These are phyloP conservation scores for Hemibagrus wyckioides DNA, from an alignment of 2,113 vertebrate species.

Conservation along the genomic window DNA sequence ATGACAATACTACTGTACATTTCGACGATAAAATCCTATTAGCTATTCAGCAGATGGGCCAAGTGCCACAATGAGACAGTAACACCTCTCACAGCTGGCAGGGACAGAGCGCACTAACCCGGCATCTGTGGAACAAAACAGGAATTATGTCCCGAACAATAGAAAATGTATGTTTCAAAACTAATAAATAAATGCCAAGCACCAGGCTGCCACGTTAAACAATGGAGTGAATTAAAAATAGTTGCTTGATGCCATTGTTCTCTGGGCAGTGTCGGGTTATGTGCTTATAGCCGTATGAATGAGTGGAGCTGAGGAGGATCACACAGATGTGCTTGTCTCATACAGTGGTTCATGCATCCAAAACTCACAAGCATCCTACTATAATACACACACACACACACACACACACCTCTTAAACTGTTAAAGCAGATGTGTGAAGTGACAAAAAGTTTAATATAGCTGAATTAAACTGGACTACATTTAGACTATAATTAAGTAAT, in stretches of 20 bases:
- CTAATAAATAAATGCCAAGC: slow-evolving; percentile 62
- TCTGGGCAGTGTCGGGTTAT: slow-evolving; percentile 48
- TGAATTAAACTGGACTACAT: background rate
- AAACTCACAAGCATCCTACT: slow-evolving; percentile 14
- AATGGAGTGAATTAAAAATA: slow-evolving; percentile 56
- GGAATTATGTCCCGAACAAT: slow-evolving; percentile 57
- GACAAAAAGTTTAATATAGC: background rate
- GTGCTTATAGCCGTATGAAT: slow-evolving; percentile 53
- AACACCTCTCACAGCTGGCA: slow-evolving; percentile 72
- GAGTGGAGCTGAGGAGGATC: slow-evolving; percentile 26
- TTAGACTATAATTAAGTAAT: background rate
- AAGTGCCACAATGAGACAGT: slow-evolving; percentile 61
- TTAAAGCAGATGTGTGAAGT: background rate
- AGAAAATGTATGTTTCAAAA: slow-evolving; percentile 63
- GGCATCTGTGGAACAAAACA: slow-evolving; percentile 64
- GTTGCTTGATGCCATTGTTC: slow-evolving; percentile 62
- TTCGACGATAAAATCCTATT: slow-evolving; percentile 77
- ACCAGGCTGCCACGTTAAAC: slow-evolving; percentile 49
- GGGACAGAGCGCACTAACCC: slow-evolving; percentile 61
- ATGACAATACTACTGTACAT: slow-evolving; percentile 68
- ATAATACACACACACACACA: slow-evolving; percentile 12
- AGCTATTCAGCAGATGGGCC: slow-evolving; percentile 74
- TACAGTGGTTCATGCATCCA: slow-evolving; percentile 43
- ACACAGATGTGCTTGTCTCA: slow-evolving; percentile 53
- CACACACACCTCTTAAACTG: background rate